Conservation (phyloP, 2,113 vertebrate genomes). For the Anarrhichthys ocellatus region DNA sequence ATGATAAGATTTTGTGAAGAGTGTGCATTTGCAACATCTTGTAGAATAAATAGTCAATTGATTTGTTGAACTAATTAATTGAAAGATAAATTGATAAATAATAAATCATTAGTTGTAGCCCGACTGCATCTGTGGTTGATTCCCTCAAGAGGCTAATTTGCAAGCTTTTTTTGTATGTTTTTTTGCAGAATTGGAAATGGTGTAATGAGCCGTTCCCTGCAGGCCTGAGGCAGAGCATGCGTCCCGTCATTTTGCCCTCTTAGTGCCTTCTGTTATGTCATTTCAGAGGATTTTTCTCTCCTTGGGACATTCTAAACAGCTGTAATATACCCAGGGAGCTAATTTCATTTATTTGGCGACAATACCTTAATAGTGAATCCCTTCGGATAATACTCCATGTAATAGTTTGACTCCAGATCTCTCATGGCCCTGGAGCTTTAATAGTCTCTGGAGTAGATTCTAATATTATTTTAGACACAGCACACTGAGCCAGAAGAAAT, state of each 20-base stretch:
- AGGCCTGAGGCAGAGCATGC: background rate
- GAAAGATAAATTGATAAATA: background rate
- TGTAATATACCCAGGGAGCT: conserved; percentile 41
- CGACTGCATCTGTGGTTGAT: background rate
- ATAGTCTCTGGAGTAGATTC: conserved; percentile 39
- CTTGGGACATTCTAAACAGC: conserved; percentile 26
- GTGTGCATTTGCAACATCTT: background rate
- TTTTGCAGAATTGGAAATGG: background rate
- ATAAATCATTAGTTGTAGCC: background rate
- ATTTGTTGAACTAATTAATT: background rate
- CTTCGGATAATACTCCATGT: conserved; percentile 20
- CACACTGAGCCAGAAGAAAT: conserved; percentile 5
- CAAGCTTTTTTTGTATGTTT: background rate
- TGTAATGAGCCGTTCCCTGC: background rate
- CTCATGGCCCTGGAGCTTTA: conserved; percentile 19
- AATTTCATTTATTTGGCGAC: conserved; percentile 57
- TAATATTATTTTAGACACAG: conserved; percentile 13
- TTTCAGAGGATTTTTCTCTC: conserved; percentile 25
- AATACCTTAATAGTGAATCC: conserved; percentile 47
- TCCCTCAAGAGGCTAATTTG: conserved; percentile 20
- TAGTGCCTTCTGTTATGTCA: conserved; percentile 1
- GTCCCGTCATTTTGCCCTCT: background rate
- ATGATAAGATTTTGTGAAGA: background rate
- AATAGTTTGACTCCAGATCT: conserved; percentile 35
- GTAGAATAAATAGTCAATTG: background rate